Conservation (phyloP, 2,113 vertebrate species). For the Alligator mississippiensis region DNA sequence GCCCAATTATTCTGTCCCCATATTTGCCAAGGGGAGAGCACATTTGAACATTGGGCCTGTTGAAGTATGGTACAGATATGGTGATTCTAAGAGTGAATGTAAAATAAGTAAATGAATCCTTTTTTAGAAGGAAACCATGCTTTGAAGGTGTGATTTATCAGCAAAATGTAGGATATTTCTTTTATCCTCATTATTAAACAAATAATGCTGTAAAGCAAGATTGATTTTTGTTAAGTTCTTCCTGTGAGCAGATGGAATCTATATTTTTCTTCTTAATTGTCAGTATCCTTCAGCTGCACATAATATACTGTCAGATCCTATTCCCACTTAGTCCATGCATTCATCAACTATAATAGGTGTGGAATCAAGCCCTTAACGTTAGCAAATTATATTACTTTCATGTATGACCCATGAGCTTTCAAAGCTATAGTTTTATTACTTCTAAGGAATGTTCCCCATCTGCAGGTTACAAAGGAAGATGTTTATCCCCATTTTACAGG, state of each 20-base stretch:
- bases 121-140: too few relatives aligned
- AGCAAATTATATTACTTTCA: background rate
- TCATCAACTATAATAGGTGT: background rate
- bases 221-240: background rate
- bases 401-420: background rate
- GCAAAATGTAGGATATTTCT: background rate
- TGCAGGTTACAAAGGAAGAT: background rate
- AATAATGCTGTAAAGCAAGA: background rate
- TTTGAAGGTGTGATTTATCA: background rate
- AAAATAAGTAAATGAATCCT: background rate
- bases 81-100: background rate
- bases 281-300: background rate
- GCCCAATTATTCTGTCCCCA: background rate
- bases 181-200: background rate
- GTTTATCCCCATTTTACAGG: background rate
- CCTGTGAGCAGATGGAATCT: background rate
- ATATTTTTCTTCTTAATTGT: background rate
- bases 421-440: background rate
- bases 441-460: background rate
- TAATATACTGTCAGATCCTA: background rate
- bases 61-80: background rate
- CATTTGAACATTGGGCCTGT: background rate
- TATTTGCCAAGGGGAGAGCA: background rate
- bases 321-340: background rate
- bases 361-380: background rate